Percentiles rank a stretch among this genome's conserved stretches.
These are phyloP conservation scores for Dichetophora obliterata DNA, from an alignment of 2,888 invertebrate genomes.

Conservation along the genomic window DNA sequence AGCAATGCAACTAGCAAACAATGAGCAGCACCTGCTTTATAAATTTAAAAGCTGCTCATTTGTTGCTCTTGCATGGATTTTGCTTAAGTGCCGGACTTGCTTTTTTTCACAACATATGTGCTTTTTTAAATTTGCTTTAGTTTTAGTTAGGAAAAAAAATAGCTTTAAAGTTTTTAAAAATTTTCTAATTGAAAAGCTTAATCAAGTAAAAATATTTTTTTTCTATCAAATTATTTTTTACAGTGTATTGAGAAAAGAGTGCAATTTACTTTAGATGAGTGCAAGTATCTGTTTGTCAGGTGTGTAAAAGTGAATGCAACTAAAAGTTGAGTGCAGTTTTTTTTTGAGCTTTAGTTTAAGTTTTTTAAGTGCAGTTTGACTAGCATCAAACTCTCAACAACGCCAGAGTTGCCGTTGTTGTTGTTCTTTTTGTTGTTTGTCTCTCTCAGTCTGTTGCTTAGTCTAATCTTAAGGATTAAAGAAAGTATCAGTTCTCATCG, in stretches of 20 bases:
- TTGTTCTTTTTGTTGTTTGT: too few relatives aligned
- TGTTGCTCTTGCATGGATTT: constrained; percentile 26
- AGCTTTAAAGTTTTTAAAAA: too few relatives aligned
- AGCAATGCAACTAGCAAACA: constrained; percentile 3
- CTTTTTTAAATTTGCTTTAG: background rate
- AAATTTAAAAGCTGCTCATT: background rate
- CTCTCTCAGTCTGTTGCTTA: background rate
- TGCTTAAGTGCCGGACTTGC: constrained; percentile 7
- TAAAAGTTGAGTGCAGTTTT: constrained; percentile 5
- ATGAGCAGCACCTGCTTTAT: background rate
- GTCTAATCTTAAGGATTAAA: background rate
- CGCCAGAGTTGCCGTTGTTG: constrained; percentile 3
- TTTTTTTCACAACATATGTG: constrained; percentile 10
- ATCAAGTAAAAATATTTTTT: too few relatives aligned
- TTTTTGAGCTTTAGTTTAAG: constrained; percentile 29
- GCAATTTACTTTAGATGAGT: background rate
- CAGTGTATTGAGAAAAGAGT: background rate
- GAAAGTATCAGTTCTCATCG: constrained; percentile 16
- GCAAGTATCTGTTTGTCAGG: constrained; percentile 3
- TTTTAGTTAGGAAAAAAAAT: too few relatives aligned
- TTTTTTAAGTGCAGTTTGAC: constrained; percentile 60
- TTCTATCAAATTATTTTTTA: too few relatives aligned
- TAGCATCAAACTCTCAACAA: constrained; percentile 66
- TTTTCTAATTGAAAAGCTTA: too few relatives aligned
- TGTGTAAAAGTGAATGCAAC: constrained; percentile 21